Evolutionary conservation across 2,113 vertebrate genomes (phyloP).

Genomic region (Thamnaconus septentrionalis): DNA sequence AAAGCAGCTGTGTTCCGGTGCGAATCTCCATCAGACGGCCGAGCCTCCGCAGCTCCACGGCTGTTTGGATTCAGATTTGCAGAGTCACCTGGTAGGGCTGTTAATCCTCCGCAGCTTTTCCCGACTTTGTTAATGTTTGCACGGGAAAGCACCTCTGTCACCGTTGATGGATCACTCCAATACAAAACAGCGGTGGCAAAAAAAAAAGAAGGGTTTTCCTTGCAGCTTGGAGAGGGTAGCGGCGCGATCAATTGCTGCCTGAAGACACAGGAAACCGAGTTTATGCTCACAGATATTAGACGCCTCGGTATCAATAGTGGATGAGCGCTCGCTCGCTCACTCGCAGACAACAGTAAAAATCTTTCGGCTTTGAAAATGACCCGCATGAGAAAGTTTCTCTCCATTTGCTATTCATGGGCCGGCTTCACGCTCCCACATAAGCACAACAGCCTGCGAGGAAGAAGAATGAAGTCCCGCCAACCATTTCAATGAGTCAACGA

Average conservation of each 20-base stretch:
- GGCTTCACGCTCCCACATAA: constrained; percentile 9
- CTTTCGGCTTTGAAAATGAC: not conserved
- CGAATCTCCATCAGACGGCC: too few relatives aligned
- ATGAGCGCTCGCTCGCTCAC: constrained; percentile 19
- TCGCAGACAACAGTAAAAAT: constrained; percentile 25
- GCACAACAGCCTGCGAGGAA: not conserved
- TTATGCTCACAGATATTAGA: constrained; percentile 52
- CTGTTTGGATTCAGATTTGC: not conserved
- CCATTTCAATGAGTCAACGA: too few relatives aligned
- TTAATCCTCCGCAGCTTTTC: constrained; percentile 7
- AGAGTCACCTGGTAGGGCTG: constrained; percentile 12
- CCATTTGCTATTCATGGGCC: constrained; percentile 20
- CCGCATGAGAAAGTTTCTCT: too few relatives aligned
- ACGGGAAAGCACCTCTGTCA: constrained; percentile 28
- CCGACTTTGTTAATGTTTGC: constrained; percentile 14
- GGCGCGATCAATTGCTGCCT: constrained; percentile 51
- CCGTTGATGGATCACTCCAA: constrained; percentile 43
- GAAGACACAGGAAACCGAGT: constrained; percentile 53
- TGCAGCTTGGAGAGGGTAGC: constrained; percentile 38
- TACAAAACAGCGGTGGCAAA: constrained; percentile 27
- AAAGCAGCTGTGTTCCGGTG: too few relatives aligned
- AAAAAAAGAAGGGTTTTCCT: constrained; percentile 52
- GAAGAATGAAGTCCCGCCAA: too few relatives aligned
- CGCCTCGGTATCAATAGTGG: constrained; percentile 47
- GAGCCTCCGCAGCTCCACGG: constrained; percentile 14